Evolutionary conservation across 2,797 vertebrate genomes (phyloP), one percentile per base, ranked within the genome.

Genomic region (Denticeps clupeoides): DNA sequence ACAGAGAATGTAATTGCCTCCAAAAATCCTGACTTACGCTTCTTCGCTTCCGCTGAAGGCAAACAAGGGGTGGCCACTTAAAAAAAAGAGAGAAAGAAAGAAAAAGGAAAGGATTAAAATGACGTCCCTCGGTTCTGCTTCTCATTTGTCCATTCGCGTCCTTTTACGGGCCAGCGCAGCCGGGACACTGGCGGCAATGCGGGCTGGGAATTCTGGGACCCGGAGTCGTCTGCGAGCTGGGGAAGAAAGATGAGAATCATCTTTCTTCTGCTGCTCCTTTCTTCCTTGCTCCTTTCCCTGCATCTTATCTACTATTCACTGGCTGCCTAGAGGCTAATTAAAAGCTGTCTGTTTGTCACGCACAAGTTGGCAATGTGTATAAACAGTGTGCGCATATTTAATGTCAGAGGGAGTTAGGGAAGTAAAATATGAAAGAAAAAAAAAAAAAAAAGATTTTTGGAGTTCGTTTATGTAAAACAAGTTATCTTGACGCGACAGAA

Each of bases 321-420:
- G 10, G 18, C 13, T 51, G 47, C 37, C 45, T 40, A 58, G 61
- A 60, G 47, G 54, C 56, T 60, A 62, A 69, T 66, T 64, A 62
- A 69, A 57, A 59, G 49, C 51, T 21, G 46, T 46, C 45, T 60
- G 45, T 64, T 69, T 63, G 53, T 52, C 51, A 47, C 55, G 54
- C 37, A 24, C 22, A 43, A 60, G 31, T 58, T 62, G 62, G 64
- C 61, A 64, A 60, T 59, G 56, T 44, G 47, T 44, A 55, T 50
- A 61, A 56, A 62, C 57, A 67, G 38, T 26, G 40, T 40, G 32
- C 18, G 51, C 56, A 56, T 60, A 37, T 37, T 37, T 37, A 31
- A 44, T 22, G 12, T 11, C 18, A 18, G 46, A 1, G 22, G 46
- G 21, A 26, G 23, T 41, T 41, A 7, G 41, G 35, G 40, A 26